Evolutionary conservation across 37 sponge, comb jelly and placozoan species (phyloP).

Genomic region (Halichondria panicea): DNA sequence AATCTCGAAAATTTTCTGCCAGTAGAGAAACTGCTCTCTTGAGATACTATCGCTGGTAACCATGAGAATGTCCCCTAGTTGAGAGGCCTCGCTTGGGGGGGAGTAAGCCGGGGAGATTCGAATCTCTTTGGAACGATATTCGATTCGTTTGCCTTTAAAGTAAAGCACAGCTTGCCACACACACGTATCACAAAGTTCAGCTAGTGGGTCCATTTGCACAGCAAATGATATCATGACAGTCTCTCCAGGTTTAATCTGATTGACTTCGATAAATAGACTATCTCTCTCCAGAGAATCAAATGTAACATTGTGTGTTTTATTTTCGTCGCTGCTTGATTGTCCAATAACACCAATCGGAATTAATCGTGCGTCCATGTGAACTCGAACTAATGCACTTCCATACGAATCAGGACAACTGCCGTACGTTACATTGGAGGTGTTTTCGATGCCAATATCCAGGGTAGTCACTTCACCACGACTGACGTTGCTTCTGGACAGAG

Average conservation of each 20-base stretch:
- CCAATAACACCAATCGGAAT: constrained; percentile 41
- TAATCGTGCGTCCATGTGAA: constrained; percentile 61
- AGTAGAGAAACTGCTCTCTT: constrained; percentile 41
- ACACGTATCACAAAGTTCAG: constrained; percentile 53
- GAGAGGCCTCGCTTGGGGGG: neutral
- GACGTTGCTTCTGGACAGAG: constrained; percentile 36
- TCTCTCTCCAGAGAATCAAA: constrained; percentile 31
- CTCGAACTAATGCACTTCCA: constrained; percentile 35
- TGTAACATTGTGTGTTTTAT: constrained; percentile 7
- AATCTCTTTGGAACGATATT: constrained; percentile 56
- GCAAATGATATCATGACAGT: constrained; percentile 37
- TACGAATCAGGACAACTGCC: constrained; percentile 32
- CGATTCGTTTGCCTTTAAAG: constrained; percentile 68
- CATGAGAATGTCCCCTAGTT: constrained; percentile 51
- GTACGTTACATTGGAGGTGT: constrained; percentile 16
- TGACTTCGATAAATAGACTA: constrained; percentile 45
- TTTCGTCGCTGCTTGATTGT: neutral
- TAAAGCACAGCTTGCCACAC: constrained; percentile 71
- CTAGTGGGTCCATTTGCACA: constrained; percentile 37
- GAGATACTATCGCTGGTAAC: constrained; percentile 43
- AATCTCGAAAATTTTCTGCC: constrained; percentile 60
- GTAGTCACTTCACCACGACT: constrained; percentile 57
- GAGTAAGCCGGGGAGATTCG: constrained; percentile 60
- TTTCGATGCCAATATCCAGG: constrained; percentile 60
- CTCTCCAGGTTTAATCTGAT: constrained; percentile 38